Conservation (phyloP, 2,113 vertebrate genomes). For the Malurus melanocephalus region DNA sequence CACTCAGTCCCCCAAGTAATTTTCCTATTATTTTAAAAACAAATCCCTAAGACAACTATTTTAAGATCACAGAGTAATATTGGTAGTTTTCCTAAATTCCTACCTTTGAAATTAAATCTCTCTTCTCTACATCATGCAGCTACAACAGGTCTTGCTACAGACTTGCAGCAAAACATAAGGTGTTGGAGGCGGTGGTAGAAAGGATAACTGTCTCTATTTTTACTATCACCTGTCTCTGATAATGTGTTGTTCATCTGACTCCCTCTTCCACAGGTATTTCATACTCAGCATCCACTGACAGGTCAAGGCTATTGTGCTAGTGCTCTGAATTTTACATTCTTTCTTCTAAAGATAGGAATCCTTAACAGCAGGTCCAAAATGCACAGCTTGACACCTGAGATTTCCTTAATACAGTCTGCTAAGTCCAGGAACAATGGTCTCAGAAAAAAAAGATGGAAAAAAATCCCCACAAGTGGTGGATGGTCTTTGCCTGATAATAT, state of each 20-base stretch:
- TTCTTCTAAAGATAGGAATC: neutral
- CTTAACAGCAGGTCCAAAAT: neutral
- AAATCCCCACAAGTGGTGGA: neutral
- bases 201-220: neutral
- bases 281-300: neutral
- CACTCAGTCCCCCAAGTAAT: neutral
- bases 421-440: neutral
- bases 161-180: neutral
- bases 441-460: neutral
- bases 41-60: neutral
- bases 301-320: neutral
- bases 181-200: neutral
- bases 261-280: neutral
- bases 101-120: neutral
- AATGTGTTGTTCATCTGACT: neutral
- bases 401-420: neutral
- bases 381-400: neutral
- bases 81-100: neutral
- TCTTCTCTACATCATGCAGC: neutral
- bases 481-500: neutral
- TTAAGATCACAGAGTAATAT: neutral
- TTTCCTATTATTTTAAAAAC: neutral
- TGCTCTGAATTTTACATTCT: neutral
- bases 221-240: neutral
- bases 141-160: neutral